These are phyloP conservation scores for Lates japonicus DNA, from an alignment of 2,797 vertebrate genomes.

Conservation along the genomic window DNA sequence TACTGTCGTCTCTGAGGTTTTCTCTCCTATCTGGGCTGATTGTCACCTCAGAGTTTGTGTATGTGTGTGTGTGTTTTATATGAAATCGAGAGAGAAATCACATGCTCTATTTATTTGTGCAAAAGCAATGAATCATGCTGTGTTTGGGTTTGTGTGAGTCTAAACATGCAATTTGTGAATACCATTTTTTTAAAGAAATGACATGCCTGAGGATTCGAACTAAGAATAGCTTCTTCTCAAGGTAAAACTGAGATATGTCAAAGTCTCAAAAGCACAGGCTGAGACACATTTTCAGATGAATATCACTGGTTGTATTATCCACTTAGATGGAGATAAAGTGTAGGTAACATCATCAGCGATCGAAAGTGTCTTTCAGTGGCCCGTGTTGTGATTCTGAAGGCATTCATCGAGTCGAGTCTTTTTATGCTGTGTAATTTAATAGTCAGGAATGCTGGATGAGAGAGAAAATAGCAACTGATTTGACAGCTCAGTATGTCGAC, in stretches of 20 bases:
- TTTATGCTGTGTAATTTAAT: slow-evolving; percentile 66
- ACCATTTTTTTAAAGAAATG: slow-evolving; percentile 18
- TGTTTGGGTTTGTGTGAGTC: not conserved
- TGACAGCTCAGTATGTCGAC: slow-evolving; percentile 68
- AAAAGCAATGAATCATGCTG: not conserved
- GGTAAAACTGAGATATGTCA: not conserved
- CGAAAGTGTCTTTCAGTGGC: slow-evolving; percentile 32
- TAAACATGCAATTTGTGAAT: slow-evolving; percentile 10
- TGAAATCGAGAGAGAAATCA: slow-evolving; percentile 4
- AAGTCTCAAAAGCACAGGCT: not conserved
- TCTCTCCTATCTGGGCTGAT: slow-evolving; percentile 3
- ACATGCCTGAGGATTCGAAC: slow-evolving; percentile 6
- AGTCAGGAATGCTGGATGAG: slow-evolving; percentile 52
- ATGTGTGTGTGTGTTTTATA: slow-evolving; percentile 7
- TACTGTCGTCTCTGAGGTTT: slow-evolving; percentile 23
- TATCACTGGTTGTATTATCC: slow-evolving; percentile 29
- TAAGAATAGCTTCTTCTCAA: not conserved
- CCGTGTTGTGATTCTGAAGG: slow-evolving; percentile 33
- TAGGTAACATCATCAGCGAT: slow-evolving; percentile 41
- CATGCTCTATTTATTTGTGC: not conserved
- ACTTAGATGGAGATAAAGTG: slow-evolving; percentile 36
- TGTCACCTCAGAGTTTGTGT: slow-evolving; percentile 49
- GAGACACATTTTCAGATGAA: slow-evolving; percentile 35
- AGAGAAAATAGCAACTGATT: slow-evolving; percentile 64
- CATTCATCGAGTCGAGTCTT: slow-evolving; percentile 53